Conservation (phyloP, 2,797 vertebrate species). For the Mastacembelus armatus region DNA sequence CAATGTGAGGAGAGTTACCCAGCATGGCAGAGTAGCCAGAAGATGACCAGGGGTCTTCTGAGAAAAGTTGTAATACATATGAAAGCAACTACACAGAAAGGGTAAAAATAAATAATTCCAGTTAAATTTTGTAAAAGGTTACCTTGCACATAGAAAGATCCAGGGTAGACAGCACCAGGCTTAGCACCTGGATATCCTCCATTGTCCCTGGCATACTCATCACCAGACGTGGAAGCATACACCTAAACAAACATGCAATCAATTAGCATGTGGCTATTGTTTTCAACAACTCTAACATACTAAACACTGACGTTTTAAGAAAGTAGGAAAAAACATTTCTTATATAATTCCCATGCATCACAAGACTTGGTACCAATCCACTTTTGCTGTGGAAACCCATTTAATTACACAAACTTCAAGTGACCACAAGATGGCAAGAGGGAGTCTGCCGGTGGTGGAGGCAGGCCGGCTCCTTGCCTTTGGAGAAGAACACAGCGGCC, state of each 20-base stretch:
- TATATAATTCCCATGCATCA: background rate
- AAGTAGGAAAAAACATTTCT: background rate
- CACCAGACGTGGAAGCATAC: conserved; percentile 94
- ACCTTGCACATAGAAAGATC: conserved; percentile 97
- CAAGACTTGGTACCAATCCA: conserved; percentile 5
- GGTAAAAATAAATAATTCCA: background rate
- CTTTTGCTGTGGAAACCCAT: conserved; percentile 8
- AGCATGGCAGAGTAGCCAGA: conserved; percentile 92
- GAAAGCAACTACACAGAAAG: conserved; percentile 30
- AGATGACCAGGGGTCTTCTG: conserved; percentile 95
- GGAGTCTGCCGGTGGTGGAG: conserved; percentile 67
- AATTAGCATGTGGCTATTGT: conserved; percentile 1
- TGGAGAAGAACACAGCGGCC: conserved; percentile 75
- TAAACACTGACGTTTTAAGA: background rate
- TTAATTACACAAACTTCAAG: conserved; percentile 40
- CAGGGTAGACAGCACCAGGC: conserved; percentile 90
- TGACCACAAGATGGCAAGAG: conserved; percentile 80
- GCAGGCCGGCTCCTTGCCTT: conserved; percentile 64
- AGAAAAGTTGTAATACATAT: conserved; percentile 41
- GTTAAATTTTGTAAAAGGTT: conserved; percentile 22
- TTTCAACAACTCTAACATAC: background rate
- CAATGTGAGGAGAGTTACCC: conserved; percentile 88
- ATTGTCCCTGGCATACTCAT: conserved; percentile 92
- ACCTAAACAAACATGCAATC: conserved; percentile 84
- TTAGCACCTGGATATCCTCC: conserved; percentile 90